Evolutionary conservation across 1,140 invertebrate species (phyloP), one percentile per base, ranked within the genome.

Genomic region (Araneus ventricosus): DNA sequence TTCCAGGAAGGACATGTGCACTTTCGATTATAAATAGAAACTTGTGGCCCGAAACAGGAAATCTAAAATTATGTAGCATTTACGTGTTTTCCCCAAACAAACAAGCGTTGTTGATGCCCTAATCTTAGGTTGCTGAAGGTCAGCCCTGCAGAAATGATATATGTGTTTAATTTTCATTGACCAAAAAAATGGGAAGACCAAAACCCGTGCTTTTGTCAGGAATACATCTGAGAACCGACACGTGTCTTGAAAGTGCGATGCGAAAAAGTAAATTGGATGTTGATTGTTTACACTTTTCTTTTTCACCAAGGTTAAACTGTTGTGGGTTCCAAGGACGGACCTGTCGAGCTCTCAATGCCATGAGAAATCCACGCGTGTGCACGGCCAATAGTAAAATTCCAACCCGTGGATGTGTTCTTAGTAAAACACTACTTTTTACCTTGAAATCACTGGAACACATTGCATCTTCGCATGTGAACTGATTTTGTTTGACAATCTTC

Each of bases 231-330:
- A 20, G 20, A 37, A 75, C 1, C 70, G 30, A 6, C 70, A 75
- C 70, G 70, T 75, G 70, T 75, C 30, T 37, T 37, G 30, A 34
- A 75, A 37, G 30, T 17, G 17, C 8, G 27, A 34, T 34, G 59
- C 57, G 37, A 63, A 87, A 87, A 63, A 41, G 24, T 37, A 20
- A 63, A 87, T 63, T 59, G 24, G 39, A 84, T 57, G 85, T 87
- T 63, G 34, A 52, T 87, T 87, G 85, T 87, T 87, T 61, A 87
- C 59, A n/a, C 85, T 87, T 87, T 87, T 63, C 52, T 61, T 59
- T 87, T 87, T 87, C 34, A 59, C 30, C 85, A 87, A 87, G 85
- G 85, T 20, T 87, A 87, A 87, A 63, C 57, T 63, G 34, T 39
- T 39, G 85, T 87, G 34, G 34, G 34, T 63, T n/a, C 85, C 85